These are phyloP conservation scores for Gryon sp. DNA, from an alignment of 1,140 invertebrate genomes.

Conservation along the genomic window DNA sequence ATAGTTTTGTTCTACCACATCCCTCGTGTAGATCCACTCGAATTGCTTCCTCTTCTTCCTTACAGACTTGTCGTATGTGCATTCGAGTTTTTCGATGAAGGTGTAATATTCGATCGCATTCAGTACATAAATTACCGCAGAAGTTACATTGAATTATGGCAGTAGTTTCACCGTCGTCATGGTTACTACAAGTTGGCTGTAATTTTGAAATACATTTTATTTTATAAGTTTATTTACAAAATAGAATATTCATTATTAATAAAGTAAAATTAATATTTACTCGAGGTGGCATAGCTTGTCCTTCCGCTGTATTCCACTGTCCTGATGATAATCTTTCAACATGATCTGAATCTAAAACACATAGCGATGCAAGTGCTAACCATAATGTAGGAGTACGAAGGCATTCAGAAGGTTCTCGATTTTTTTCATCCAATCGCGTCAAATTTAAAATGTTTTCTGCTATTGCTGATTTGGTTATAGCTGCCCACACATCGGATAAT, in stretches of 20 bases:
- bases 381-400: slow-evolving; percentile 91
- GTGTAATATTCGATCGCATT: slow-evolving; percentile 97
- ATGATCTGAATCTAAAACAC: slow-evolving; percentile 94
- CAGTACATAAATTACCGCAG: slow-evolving; percentile 95
- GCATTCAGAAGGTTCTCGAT: slow-evolving; percentile 87
- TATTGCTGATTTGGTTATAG: slow-evolving; percentile 93
- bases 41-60: slow-evolving; percentile 96
- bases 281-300: slow-evolving; percentile 83
- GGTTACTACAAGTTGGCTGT: slow-evolving; percentile 94
- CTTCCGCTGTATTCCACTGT: slow-evolving; percentile 84
- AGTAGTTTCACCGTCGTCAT: slow-evolving; percentile 96
- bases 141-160: slow-evolving; percentile 95
- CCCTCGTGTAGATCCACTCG: slow-evolving; percentile 97
- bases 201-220: not conserved
- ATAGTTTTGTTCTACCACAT: slow-evolving; percentile 95
- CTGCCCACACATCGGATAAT: slow-evolving; percentile 91
- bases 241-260: not conserved
- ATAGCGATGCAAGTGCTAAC: slow-evolving; percentile 95
- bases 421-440: slow-evolving; percentile 88
- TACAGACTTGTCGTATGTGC: slow-evolving; percentile 95
- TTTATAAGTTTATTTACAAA: not conserved
- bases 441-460: slow-evolving; percentile 93
- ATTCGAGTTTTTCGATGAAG: slow-evolving; percentile 91
- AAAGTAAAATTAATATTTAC: slow-evolving; percentile 74
- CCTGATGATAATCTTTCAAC: slow-evolving; percentile 89